Conservation (phyloP, 2,797 vertebrate genomes). For the Microctenopoma stevenorrisi region DNA sequence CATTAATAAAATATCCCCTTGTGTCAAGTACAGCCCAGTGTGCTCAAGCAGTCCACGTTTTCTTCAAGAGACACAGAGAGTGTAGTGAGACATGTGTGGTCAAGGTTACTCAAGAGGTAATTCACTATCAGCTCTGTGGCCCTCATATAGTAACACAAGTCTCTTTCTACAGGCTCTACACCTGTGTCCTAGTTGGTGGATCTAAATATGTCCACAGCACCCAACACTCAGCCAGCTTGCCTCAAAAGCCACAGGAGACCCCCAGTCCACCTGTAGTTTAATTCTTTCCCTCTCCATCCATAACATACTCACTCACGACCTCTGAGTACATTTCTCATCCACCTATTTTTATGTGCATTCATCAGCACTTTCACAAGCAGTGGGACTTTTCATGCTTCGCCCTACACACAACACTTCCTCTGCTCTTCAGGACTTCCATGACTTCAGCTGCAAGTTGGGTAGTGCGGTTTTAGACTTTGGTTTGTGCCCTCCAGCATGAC, state of each 20-base stretch:
- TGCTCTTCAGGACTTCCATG: not conserved
- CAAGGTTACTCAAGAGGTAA: conserved; percentile 46
- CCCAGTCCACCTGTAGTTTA: not conserved
- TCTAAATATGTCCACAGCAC: conserved; percentile 48
- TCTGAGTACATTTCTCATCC: not conserved
- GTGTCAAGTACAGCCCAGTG: not conserved
- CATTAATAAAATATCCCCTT: conserved; percentile 20
- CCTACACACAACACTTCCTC: not conserved
- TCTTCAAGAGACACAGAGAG: conserved; percentile 10
- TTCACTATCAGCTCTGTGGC: conserved; percentile 7
- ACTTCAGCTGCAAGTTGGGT: conserved; percentile 13
- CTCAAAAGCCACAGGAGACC: conserved; percentile 28
- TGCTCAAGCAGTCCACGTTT: not conserved
- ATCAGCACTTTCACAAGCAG: not conserved
- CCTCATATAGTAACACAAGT: conserved; percentile 33
- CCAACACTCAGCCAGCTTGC: conserved; percentile 25
- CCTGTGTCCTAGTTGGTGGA: conserved; percentile 64
- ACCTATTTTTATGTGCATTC: conserved; percentile 4
- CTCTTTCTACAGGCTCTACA: conserved; percentile 29
- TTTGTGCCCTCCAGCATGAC: conserved; percentile 18
- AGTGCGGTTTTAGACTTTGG: conserved; percentile 16
- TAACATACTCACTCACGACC: not conserved
- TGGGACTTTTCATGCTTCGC: not conserved
- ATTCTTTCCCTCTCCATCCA: conserved; percentile 2
- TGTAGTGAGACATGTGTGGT: conserved; percentile 22